These are phyloP conservation scores for Corvus moneduloides DNA, from an alignment of 2,113 vertebrate genomes.

Conservation along the genomic window DNA sequence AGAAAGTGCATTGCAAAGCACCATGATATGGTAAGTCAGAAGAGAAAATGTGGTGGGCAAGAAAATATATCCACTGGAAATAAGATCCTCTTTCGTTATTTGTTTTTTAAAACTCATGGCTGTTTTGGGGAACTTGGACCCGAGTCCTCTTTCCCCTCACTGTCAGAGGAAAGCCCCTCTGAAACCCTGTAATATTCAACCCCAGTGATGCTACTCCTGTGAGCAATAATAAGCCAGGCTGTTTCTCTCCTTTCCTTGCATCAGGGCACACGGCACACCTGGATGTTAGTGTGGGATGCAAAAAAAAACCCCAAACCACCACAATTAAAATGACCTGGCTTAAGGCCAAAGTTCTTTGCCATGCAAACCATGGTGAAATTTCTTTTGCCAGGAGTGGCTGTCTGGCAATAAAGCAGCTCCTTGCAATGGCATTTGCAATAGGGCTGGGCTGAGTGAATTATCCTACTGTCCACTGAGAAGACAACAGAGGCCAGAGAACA, in stretches of 20 bases:
- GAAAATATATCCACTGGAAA: neutral
- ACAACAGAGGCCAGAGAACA: neutral
- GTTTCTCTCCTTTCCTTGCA: neutral
- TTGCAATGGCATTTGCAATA: neutral
- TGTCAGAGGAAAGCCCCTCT: neutral
- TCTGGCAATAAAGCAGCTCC: neutral
- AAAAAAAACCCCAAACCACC: neutral
- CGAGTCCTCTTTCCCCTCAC: neutral
- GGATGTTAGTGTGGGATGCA: neutral
- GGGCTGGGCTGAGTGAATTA: neutral
- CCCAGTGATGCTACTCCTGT: neutral
- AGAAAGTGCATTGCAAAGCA: neutral
- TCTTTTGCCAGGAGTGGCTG: neutral
- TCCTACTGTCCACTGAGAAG: neutral
- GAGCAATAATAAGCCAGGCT: neutral
- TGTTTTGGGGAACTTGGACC: neutral
- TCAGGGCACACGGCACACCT: neutral
- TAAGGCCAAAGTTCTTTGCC: neutral
- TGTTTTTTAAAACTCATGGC: neutral
- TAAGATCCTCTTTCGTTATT: neutral
- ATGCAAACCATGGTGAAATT: neutral
- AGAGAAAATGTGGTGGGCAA: neutral
- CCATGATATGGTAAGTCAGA: rapidly evolving
- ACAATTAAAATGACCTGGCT: rapidly evolving
- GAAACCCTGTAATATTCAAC: neutral